Evolutionary conservation across 2,113 vertebrate genomes (phyloP).

Genomic region (Rallus limicola): DNA sequence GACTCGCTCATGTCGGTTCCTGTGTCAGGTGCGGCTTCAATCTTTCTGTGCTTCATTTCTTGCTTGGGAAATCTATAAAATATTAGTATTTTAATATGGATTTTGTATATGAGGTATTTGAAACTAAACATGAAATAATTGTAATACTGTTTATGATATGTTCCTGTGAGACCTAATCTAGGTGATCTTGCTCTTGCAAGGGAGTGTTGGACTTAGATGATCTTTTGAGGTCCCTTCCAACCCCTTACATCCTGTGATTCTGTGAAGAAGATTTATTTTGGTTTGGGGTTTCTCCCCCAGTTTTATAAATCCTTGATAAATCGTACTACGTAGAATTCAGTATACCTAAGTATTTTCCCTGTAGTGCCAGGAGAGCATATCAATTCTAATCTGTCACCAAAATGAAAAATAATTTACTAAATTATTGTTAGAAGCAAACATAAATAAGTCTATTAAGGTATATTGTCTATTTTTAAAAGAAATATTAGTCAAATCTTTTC

Average conservation of each 20-base stretch:
- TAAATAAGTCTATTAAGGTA: background rate
- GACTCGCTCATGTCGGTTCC: background rate
- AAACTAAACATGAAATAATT: background rate
- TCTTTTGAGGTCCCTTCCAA: no score
- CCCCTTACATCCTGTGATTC: no score
- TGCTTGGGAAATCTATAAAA: background rate
- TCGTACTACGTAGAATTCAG: background rate
- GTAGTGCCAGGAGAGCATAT: fast-evolving
- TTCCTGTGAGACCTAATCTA: no score
- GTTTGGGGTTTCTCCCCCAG: background rate
- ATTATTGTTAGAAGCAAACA: background rate
- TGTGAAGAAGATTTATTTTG: background rate
- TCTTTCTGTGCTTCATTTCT: background rate
- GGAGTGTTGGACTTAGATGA: no score
- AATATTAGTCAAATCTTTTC: background rate
- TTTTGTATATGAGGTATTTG: background rate
- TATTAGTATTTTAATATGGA: background rate
- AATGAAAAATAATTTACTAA: background rate
- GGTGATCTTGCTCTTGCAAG: no score
- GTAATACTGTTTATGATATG: background rate
- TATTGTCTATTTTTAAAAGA: background rate
- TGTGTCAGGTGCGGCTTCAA: constrained; percentile 47
- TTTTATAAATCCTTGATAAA: background rate
- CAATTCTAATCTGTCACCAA: background rate
- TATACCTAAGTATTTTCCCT: background rate